These are phyloP conservation scores for Ploceus nigricollis DNA, from an alignment of 2,113 vertebrate genomes.

Conservation along the genomic window DNA sequence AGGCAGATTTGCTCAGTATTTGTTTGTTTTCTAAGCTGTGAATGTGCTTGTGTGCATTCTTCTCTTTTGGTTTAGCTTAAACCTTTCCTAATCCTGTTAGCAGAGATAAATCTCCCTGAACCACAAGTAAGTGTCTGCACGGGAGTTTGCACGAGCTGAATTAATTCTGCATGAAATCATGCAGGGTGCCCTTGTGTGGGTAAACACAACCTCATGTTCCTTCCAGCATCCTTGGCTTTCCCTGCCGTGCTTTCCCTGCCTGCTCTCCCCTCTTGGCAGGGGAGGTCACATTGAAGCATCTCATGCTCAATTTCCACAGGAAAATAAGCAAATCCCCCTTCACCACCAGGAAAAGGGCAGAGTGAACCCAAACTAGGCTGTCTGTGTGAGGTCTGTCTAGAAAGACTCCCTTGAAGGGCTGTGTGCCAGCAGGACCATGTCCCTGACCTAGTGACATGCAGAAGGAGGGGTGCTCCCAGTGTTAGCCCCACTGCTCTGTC, in stretches of 20 bases:
- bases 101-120: slow-evolving; percentile 21
- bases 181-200: background rate
- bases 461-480: background rate
- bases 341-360: background rate
- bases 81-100: slow-evolving; percentile 36
- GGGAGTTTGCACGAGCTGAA: background rate
- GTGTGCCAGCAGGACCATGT: background rate
- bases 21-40: slow-evolving; percentile 33
- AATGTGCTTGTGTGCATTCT: background rate
- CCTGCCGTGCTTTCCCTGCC: background rate
- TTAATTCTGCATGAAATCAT: background rate
- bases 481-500: background rate
- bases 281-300: background rate
- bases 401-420: background rate
- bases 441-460: background rate
- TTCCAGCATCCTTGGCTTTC: background rate
- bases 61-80: slow-evolving; percentile 26
- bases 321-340: background rate
- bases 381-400: background rate
- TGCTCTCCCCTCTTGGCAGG: background rate
- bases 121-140: background rate
- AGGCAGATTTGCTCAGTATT: background rate
- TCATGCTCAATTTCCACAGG: background rate
- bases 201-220: background rate
- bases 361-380: background rate